These are phyloP conservation scores for Lepidurus arcticus DNA, from an alignment of 1,140 invertebrate genomes.

Conservation along the genomic window DNA sequence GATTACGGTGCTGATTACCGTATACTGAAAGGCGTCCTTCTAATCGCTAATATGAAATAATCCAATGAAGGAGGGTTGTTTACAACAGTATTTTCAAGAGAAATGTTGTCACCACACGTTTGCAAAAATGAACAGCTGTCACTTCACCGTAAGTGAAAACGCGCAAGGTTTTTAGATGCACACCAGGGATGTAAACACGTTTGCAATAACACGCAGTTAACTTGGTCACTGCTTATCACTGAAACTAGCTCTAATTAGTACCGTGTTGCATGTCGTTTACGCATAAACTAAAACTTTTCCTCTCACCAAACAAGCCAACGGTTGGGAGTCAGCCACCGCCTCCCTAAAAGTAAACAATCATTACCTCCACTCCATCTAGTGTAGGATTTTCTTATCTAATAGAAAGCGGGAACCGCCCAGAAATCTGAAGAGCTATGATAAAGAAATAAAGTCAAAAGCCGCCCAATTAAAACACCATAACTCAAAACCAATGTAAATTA, in stretches of 20 bases:
- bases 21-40: too few relatives aligned
- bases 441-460: background rate
- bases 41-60: background rate
- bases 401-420: background rate
- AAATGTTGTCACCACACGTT: background rate
- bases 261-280: conserved; percentile 18
- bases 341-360: background rate
- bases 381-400: background rate
- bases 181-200: background rate
- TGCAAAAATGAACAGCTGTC: background rate
- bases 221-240: background rate
- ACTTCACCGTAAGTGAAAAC: background rate
- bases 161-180: background rate
- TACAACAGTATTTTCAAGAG: background rate
- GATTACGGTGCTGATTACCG: too few relatives aligned
- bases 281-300: background rate
- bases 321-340: background rate
- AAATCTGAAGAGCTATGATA: too few relatives aligned
- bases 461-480: background rate
- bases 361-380: background rate
- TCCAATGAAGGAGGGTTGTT: background rate
- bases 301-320: conserved; percentile 1
- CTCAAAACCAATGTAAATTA: background rate
- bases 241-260: background rate
- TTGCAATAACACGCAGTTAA: background rate